phyloP scores from a whole-genome alignment of 2,113 vertebrate genomes.

The Plotosus lineatus region DNA sequence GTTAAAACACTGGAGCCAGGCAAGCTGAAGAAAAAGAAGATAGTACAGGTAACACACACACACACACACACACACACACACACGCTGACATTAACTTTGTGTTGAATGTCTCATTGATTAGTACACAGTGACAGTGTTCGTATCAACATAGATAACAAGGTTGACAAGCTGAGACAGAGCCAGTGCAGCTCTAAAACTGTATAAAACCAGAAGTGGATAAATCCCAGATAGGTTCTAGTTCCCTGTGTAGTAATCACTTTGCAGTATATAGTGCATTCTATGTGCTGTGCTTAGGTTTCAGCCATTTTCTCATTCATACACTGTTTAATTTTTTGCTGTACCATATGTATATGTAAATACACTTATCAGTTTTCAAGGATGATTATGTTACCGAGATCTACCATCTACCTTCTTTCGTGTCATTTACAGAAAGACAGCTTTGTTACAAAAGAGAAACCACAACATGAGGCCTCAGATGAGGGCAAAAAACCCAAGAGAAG shows the following conservation, averaged over 20 bases:
- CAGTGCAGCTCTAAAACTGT: no score
- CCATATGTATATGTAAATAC: not conserved
- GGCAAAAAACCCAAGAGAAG: constrained; percentile 38
- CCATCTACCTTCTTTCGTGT: not conserved
- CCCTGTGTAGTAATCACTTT: not conserved
- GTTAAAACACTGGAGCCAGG: constrained; percentile 46
- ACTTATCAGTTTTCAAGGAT: not conserved
- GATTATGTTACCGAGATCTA: not conserved
- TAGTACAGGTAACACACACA: constrained; percentile 47
- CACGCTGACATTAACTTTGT: not conserved
- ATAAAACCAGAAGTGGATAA: not conserved
- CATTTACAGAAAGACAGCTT: constrained; percentile 44
- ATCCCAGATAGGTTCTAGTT: not conserved
- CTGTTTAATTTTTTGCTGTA: not conserved
- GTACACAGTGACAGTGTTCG: not conserved
- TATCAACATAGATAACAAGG: not conserved
- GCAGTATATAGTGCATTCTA: not conserved
- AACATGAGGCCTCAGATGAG: constrained; percentile 5
- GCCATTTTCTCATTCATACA: not conserved
- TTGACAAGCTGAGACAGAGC: no score
- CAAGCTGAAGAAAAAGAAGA: constrained; percentile 66
- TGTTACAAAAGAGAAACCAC: constrained; percentile 18
- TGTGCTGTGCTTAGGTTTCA: not conserved
- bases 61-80: no score
- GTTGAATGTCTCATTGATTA: not conserved